These are phyloP conservation scores for Epinotia ramella DNA, from an alignment of 2,888 invertebrate genomes.

Conservation along the genomic window DNA sequence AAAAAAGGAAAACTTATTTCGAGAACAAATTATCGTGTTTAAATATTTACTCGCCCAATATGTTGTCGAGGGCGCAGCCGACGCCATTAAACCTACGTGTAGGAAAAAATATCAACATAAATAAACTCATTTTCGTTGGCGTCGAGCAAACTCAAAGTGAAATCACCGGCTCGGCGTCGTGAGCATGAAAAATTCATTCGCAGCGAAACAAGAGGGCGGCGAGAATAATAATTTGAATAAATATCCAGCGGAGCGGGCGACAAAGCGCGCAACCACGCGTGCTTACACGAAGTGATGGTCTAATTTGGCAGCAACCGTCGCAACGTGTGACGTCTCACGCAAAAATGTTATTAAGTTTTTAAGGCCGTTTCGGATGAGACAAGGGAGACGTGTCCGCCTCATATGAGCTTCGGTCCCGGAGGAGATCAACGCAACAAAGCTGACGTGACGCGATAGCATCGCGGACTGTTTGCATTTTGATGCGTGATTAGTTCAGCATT, in stretches of 20 bases:
- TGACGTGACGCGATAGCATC: constrained; percentile 55
- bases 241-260: constrained; percentile 75
- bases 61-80: constrained; percentile 58
- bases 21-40: constrained; percentile 64
- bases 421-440: constrained; percentile 47
- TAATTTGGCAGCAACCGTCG: constrained; percentile 75
- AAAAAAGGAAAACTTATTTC: constrained; percentile 53
- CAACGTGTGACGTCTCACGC: constrained; percentile 71
- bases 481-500: constrained; percentile 64
- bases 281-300: constrained; percentile 78
- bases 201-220: constrained; percentile 79
- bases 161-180: constrained; percentile 80
- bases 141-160: constrained; percentile 79
- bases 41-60: constrained; percentile 67
- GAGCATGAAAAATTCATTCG: constrained; percentile 84
- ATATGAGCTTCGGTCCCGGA: constrained; percentile 54
- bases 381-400: constrained; percentile 60
- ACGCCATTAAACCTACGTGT: constrained; percentile 64
- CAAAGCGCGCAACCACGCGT: constrained; percentile 79
- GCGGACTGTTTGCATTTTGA: constrained; percentile 65
- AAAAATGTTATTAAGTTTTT: constrained; percentile 80
- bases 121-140: constrained; percentile 76
- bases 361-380: constrained; percentile 62
- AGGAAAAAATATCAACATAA: constrained; percentile 71
- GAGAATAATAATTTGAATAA: constrained; percentile 84